Evolutionary conservation across 2,113 vertebrate genomes (phyloP).

Genomic region (Paraplagusia blochii): DNA sequence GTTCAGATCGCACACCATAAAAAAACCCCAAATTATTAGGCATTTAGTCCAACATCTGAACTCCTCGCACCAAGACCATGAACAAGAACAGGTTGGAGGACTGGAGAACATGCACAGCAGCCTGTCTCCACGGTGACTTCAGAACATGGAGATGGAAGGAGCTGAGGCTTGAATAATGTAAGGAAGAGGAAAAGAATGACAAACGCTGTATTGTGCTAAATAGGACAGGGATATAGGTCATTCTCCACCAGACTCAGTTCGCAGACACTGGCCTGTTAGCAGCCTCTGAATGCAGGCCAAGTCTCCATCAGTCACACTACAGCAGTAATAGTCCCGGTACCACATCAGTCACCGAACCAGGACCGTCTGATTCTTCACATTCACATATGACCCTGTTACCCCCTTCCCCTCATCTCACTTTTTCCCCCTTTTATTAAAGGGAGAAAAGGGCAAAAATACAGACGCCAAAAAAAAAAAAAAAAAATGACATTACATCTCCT

Average conservation of each 20-base stretch:
- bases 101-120: neutral
- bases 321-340: conserved; percentile 46
- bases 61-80: neutral
- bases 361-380: conserved; percentile 16
- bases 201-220: conserved; percentile 47
- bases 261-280: conserved; percentile 51
- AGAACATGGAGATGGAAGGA: neutral
- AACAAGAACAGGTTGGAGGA: neutral
- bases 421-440: conserved; percentile 46
- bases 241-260: conserved; percentile 50
- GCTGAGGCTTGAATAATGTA: conserved; percentile 3
- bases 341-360: neutral
- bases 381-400: conserved; percentile 28
- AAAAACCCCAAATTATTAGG: no score
- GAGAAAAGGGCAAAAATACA: conserved; percentile 60
- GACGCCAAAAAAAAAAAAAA: conserved; percentile 60
- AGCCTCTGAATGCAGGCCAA: conserved; percentile 57
- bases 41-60: neutral
- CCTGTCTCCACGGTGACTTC: conserved; percentile 9
- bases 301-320: conserved; percentile 47
- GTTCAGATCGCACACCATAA: conserved; percentile 41
- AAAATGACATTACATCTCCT: conserved; percentile 65
- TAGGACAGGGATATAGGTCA: conserved; percentile 67
- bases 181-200: conserved; percentile 20
- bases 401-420: conserved; percentile 18